Conservation (phyloP, 2,113 vertebrate species). For the Rutilus rutilus region DNA sequence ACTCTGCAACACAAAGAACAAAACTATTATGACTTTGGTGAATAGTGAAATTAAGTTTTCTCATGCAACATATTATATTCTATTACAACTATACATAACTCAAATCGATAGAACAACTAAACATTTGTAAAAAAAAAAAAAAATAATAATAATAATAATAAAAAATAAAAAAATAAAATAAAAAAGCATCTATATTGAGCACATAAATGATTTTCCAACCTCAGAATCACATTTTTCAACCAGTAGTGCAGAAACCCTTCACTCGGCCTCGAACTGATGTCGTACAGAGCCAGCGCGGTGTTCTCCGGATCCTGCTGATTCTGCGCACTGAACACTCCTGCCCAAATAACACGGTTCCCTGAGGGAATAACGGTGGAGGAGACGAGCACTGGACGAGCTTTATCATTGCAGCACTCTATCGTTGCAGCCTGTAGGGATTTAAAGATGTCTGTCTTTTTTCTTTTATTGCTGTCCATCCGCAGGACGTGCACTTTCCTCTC, state of each 20-base stretch:
- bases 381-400: slow-evolving; percentile 66
- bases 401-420: slow-evolving; percentile 45
- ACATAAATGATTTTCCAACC: not conserved
- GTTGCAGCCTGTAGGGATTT: slow-evolving; percentile 53
- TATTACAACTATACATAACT: slow-evolving; percentile 43
- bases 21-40: not conserved
- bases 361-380: slow-evolving; percentile 78
- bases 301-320: slow-evolving; percentile 49
- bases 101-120: no score
- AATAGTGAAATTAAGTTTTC: not conserved
- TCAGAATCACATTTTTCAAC: not conserved
- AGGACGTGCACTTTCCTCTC: slow-evolving; percentile 61
- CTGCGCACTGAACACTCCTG: slow-evolving; percentile 81
- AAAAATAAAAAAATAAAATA: no score
- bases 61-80: not conserved
- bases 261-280: slow-evolving; percentile 51
- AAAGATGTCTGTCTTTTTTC: not conserved
- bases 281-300: slow-evolving; percentile 82
- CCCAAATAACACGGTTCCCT: slow-evolving; percentile 75
- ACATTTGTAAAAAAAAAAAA: not conserved
- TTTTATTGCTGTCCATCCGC: slow-evolving; percentile 47
- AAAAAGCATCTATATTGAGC: not conserved
- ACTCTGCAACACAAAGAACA: not conserved
- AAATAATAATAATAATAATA: no score
- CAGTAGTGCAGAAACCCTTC: not conserved